These are phyloP conservation scores for Diabrotica balteata DNA, from an alignment of 2,888 invertebrate genomes.

Conservation along the genomic window DNA sequence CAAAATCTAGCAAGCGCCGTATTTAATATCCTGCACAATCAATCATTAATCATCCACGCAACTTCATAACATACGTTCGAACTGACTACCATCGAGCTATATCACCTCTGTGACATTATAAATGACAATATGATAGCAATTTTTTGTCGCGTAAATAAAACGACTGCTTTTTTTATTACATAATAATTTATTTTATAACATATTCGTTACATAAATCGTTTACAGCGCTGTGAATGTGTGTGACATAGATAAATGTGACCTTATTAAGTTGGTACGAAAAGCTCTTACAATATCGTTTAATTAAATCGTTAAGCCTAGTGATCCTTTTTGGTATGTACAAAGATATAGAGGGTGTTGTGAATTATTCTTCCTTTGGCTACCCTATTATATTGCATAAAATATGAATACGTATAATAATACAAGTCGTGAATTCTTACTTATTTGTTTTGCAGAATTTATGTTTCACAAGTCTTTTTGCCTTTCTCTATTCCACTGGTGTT, in stretches of 20 bases:
- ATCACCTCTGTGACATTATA: background rate
- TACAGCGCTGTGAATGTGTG: conserved; percentile 34
- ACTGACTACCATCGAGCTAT: background rate
- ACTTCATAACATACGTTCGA: background rate
- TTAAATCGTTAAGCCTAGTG: conserved; percentile 30
- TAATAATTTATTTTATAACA: conserved; percentile 43
- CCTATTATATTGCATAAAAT: too few species aligned
- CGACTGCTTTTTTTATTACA: conserved; percentile 19
- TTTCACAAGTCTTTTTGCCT: too few species aligned
- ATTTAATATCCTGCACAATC: background rate
- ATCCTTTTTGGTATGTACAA: conserved; percentile 28
- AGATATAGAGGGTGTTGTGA: background rate
- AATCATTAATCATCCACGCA: background rate
- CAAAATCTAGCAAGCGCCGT: too few species aligned
- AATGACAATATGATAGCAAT: background rate
- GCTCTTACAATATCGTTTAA: conserved; percentile 31
- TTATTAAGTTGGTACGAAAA: conserved; percentile 41
- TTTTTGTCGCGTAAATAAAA: conserved; percentile 30
- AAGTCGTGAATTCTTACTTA: too few species aligned
- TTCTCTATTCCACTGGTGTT: too few species aligned
- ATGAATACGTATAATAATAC: too few species aligned
- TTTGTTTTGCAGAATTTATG: too few species aligned
- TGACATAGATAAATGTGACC: conserved; percentile 41
- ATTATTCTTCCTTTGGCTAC: too few species aligned
- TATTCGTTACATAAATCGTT: conserved; percentile 43